Conservation (phyloP, 2,113 vertebrate species). For the Orientallactaga bullata region DNA sequence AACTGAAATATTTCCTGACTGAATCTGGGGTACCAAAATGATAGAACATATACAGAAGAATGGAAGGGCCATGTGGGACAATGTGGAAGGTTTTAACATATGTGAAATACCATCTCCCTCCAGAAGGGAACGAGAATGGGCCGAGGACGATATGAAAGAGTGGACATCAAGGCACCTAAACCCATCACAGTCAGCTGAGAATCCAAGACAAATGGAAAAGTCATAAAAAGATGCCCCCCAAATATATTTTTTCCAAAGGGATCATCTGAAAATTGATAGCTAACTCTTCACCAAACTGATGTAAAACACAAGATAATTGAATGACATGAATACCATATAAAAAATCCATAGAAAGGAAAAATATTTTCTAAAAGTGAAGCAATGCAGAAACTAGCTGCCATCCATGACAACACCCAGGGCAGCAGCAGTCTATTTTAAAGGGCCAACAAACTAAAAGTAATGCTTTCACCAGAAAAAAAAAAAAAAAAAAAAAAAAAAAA, state of each 20-base stretch:
- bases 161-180: neutral
- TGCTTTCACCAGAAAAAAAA: neutral
- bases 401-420: neutral
- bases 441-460: neutral
- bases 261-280: neutral
- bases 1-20: neutral
- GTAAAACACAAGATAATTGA: neutral
- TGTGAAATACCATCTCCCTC: neutral
- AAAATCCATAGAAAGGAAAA: neutral
- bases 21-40: neutral
- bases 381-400: neutral
- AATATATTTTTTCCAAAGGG: conserved; percentile 35
- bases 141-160: neutral
- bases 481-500: neutral
- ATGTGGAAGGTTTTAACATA: neutral
- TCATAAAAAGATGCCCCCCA: neutral
- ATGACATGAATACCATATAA: neutral
- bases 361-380: conserved; percentile 41
- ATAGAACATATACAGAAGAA: neutral
- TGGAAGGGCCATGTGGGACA: neutral
- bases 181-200: neutral
- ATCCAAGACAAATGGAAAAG: conserved; percentile 27
- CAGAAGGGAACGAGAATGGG: neutral
- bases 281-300: neutral
- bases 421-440: neutral